These are phyloP conservation scores for Rhynchomys soricoides DNA, from an alignment of 2,113 vertebrate genomes.

Conservation along the genomic window DNA sequence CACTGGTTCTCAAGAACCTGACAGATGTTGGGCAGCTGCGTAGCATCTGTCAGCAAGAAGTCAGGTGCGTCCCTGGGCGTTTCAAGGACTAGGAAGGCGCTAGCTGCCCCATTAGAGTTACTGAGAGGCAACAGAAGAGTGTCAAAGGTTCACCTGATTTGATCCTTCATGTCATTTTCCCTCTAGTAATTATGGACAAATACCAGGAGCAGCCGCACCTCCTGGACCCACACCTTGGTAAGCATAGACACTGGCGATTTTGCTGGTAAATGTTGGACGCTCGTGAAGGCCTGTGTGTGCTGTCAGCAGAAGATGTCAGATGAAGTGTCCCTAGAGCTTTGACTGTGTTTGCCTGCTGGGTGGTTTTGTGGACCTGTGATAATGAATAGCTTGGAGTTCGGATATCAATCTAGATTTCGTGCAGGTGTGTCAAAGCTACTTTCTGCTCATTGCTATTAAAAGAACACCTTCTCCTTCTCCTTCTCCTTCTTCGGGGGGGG, in stretches of 20 bases:
- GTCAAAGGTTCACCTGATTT: not conserved
- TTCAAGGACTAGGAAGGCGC: not conserved
- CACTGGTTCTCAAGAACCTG: not conserved
- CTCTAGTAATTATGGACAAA: slow-evolving; percentile 94
- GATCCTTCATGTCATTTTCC: not conserved
- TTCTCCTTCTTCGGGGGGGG: no score
- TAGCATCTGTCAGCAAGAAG: not conserved
- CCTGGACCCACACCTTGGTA: slow-evolving; percentile 95
- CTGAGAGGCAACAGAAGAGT: not conserved
- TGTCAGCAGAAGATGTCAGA: not conserved
- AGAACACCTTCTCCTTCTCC: no score
- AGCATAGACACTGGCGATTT: not conserved
- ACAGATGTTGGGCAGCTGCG: no score
- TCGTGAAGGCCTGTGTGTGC: not conserved
- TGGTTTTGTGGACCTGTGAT: not conserved
- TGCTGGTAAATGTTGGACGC: not conserved
- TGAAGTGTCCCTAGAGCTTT: not conserved
- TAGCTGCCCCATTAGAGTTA: not conserved
- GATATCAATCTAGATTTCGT: not conserved
- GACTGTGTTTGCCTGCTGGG: not conserved
- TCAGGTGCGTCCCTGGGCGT: not conserved
- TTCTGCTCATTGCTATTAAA: not conserved
- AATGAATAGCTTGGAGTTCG: not conserved
- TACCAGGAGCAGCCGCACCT: slow-evolving; percentile 98
- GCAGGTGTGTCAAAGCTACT: not conserved